Evolutionary conservation across 2,797 vertebrate species (phyloP).

Genomic region (Delichon dasypus): DNA sequence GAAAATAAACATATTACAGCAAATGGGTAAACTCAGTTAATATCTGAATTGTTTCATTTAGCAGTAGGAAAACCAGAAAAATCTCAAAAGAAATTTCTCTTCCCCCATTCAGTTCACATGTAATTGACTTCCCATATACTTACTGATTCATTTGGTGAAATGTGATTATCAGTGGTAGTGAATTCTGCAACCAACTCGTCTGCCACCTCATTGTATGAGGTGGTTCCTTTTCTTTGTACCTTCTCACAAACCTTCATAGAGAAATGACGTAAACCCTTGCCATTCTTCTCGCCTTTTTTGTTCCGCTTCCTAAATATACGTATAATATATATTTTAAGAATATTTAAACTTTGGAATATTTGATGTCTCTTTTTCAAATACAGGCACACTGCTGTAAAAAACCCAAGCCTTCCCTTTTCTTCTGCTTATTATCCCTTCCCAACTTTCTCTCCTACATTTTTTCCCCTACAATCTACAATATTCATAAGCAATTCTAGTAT

Average conservation of each 20-base stretch:
- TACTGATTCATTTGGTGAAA: slow-evolving; percentile 95
- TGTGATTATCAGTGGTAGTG: slow-evolving; percentile 94
- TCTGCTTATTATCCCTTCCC: background rate
- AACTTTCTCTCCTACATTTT: background rate
- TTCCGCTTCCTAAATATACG: slow-evolving; percentile 69
- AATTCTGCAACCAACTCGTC: slow-evolving; percentile 98
- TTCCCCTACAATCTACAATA: background rate
- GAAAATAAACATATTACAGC: background rate
- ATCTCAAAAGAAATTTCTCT: slow-evolving; percentile 5
- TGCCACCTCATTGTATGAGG: slow-evolving; percentile 98
- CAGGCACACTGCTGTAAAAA: slow-evolving; percentile 6
- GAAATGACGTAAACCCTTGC: slow-evolving; percentile 97
- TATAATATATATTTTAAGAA: slow-evolving; percentile 54
- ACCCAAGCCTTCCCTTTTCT: background rate
- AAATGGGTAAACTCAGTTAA: background rate
- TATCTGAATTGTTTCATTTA: slow-evolving; percentile 1
- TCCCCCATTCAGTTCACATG: slow-evolving; percentile 13
- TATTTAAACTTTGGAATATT: slow-evolving; percentile 42
- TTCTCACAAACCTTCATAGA: slow-evolving; percentile 99
- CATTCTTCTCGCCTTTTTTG: slow-evolving; percentile 98
- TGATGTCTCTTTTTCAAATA: slow-evolving; percentile 27
- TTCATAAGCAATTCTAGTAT: background rate
- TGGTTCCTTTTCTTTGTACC: slow-evolving; percentile 97
- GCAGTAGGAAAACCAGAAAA: background rate
- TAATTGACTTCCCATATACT: slow-evolving; percentile 62